Evolutionary conservation across 1,140 invertebrate species (phyloP), one percentile per base, ranked within the genome.

Genomic region (Camponotus vicinus): DNA sequence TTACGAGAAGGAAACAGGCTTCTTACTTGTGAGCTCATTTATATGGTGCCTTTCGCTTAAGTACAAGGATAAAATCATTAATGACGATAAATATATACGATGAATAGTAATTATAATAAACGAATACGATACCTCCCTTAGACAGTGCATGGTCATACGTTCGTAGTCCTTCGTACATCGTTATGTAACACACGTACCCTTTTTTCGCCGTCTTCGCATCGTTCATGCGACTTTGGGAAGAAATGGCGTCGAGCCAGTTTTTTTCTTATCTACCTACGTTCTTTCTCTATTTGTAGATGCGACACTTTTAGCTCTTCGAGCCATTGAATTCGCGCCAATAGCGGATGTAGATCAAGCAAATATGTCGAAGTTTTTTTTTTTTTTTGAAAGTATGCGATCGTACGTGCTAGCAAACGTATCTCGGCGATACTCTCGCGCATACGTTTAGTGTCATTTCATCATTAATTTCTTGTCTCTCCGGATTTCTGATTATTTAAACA

Each of bases 321-420:
- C 92, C 89, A 88, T 90, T 91, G 92, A 93, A 89, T 92, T 85
- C 90, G 89, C 89, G 92, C 91, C 92, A 89, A 77, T 93, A 88
- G 87, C 88, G 88, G 90, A 90, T 86, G 89, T 92, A 88, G 91
- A 93, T 89, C 92, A 86, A 89, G 90, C 93, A 88, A 93, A 92
- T 87, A 75, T 93, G 42, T 93, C 92, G 64, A 88, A 93, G 80
- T 94, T 90, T 93, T 93, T 93, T 75, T 90, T 90, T 94, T 90
- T 93, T 93, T 93, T 75, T 90, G 91, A 86, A 94, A 92, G 85
- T 52, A 63, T 93, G 64, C 91, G 45, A 3, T 49, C 93, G 37
- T 89, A 93, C 89, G n/a, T 92, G 91, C 90, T 88, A 95, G 95
- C 93, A 93, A 95, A 77, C 97, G 96, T 93, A 95, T 94, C 89